Base-by-base conservation (phyloP, 1,140 invertebrate species). In the Agraylea sexmaculata region DNA sequence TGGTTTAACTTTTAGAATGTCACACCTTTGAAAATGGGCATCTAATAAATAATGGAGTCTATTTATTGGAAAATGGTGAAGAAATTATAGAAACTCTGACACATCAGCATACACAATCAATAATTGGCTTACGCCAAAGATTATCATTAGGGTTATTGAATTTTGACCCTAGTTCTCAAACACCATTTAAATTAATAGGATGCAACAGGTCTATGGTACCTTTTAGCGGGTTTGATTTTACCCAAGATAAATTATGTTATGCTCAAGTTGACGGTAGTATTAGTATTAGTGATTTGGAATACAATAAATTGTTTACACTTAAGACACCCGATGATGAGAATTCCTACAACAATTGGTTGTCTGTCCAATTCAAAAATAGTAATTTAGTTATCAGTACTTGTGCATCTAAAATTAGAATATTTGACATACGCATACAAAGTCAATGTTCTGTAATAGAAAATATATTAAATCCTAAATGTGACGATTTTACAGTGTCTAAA, bases 261-360 rank as follows among this genome's bases (percentile, higher is more conserved):
- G 2, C 27, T 10, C 35, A 34, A 22, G 31, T 28, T 32, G 17
- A 43, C 22, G 37, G 41, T 10, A 37, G 12, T 23, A 20, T 49
- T 13, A 18, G 33, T 29, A 11, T 25, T 10, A 21, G 43, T 13
- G 15, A 49, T 33, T 12, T 45, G 2, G 22, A 45, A 17, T 22
- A 8, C 18, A 23, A 45, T 11, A 21, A 40, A 21, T 18, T 16
- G 4, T 49, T 10, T 22, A 10, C 11, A 22, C 12, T n/a, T 18
- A 31, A 15, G 22, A 23, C 11, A 16, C 28, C n/a, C n/a, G n/a
- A n/a, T 5, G 6, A 13, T 15, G 20, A 22, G 5, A 36, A 30
- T 12, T 8, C n/a, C 22, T 7, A 40, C 1, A 45, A 49, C 40
- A 38, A 42, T 34, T 45, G 37, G 37, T 43, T 40, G 6, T 45